These are phyloP conservation scores for Stomatorhinus walkeri DNA, from an alignment of 2,797 vertebrate genomes.

Conservation along the genomic window DNA sequence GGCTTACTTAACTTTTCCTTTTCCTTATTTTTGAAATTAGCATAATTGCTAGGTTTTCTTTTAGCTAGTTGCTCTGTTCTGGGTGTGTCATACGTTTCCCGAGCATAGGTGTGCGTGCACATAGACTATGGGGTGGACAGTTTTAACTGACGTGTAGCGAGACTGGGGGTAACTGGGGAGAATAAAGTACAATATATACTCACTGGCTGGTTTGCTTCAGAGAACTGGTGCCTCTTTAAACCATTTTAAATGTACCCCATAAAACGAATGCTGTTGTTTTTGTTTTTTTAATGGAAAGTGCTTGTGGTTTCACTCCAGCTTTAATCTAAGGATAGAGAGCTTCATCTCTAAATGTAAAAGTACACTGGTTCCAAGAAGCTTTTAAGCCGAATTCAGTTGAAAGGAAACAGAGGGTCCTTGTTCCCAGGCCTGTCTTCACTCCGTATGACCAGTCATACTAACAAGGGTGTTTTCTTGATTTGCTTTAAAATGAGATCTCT, in stretches of 20 bases:
- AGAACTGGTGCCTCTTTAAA: neutral
- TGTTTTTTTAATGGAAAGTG: neutral
- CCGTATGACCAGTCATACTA: neutral
- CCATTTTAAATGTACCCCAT: neutral
- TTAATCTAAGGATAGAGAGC: neutral
- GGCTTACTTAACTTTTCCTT: neutral
- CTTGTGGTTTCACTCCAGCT: neutral
- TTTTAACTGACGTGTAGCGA: neutral
- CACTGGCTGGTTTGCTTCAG: neutral
- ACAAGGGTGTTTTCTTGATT: neutral
- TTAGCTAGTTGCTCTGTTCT: neutral
- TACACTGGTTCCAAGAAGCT: neutral
- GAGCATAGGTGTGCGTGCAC: conserved; percentile 20
- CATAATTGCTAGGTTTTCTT: neutral
- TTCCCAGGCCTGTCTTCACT: neutral
- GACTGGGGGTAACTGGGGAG: neutral
- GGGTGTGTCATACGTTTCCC: conserved; percentile 3
- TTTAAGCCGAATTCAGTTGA: neutral
- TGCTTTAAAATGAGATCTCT: neutral
- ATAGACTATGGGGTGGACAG: neutral
- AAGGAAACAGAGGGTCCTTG: neutral
- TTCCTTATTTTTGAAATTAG: neutral
- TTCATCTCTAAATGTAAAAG: neutral
- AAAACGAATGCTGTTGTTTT: neutral
- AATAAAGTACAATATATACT: neutral